Evolutionary conservation across 2,888 invertebrate species (phyloP).

Genomic region (Carterocephalus palaemon): DNA sequence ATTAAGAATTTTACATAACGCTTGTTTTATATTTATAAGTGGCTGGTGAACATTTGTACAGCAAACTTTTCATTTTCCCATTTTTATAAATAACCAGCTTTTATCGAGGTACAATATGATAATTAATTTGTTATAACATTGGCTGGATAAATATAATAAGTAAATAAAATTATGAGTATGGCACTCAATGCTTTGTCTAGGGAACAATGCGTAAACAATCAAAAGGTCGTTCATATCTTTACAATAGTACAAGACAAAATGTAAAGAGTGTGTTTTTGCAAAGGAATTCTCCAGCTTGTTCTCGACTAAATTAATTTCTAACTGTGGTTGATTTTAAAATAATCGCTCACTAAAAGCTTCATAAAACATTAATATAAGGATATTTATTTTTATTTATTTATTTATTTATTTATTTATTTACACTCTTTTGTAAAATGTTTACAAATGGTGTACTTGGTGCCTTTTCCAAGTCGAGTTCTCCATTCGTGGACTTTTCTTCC

Average conservation of each 20-base stretch:
- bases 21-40: too few relatives aligned
- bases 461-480: too few relatives aligned
- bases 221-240: constrained; percentile 38
- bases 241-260: constrained; percentile 35
- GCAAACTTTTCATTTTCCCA: neutral
- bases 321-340: too few relatives aligned
- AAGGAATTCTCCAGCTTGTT: constrained; percentile 33
- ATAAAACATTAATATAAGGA: too few relatives aligned
- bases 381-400: too few relatives aligned
- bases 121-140: constrained; percentile 50
- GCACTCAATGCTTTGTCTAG: constrained; percentile 42
- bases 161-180: constrained; percentile 48
- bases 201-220: constrained; percentile 39
- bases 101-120: constrained; percentile 49
- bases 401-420: too few relatives aligned
- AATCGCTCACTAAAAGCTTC: too few relatives aligned
- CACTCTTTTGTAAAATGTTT: too few relatives aligned
- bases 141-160: constrained; percentile 45
- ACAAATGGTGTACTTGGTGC: too few relatives aligned
- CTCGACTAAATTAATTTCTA: constrained; percentile 28
- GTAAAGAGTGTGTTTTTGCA: constrained; percentile 33
- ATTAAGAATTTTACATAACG: too few relatives aligned
- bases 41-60: constrained; percentile 3
- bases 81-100: constrained; percentile 25
- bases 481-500: too few relatives aligned